Percentiles rank a stretch among this genome's conserved stretches.
Evolutionary conservation across 1,140 invertebrate species (phyloP).

Genomic region (Doryteuthis pealeii): DNA sequence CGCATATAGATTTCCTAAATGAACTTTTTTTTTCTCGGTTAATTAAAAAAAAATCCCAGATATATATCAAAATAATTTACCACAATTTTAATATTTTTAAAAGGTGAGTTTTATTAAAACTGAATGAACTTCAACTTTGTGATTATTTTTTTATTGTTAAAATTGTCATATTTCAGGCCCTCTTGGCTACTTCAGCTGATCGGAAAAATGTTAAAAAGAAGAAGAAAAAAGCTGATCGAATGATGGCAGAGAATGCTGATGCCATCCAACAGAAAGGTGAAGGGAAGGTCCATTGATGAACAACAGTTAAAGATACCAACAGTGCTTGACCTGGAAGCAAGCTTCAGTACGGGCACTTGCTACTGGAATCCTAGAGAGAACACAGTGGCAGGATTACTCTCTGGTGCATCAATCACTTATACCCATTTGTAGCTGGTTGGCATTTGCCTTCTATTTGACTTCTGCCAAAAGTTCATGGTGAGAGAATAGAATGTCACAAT

Average conservation of each 20-base stretch:
- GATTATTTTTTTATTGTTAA: too few relatives aligned
- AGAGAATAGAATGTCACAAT: background rate
- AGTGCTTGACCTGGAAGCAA: background rate
- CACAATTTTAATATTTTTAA: too few relatives aligned
- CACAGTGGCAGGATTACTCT: too few relatives aligned
- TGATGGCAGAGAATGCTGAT: conserved; percentile 47
- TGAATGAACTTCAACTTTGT: too few relatives aligned
- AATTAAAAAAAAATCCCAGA: too few relatives aligned
- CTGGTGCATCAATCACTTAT: background rate
- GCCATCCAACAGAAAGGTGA: conserved; percentile 20
- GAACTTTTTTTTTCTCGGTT: too few relatives aligned
- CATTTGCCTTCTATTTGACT: background rate
- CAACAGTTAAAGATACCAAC: background rate
- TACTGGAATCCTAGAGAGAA: background rate
- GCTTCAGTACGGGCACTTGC: background rate
- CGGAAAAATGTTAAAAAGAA: conserved; percentile 79
- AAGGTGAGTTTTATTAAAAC: too few relatives aligned
- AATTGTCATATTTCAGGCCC: conserved; percentile 62
- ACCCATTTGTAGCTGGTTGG: background rate
- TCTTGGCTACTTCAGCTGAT: conserved; percentile 75
- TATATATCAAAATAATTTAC: too few relatives aligned
- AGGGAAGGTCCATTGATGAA: conserved; percentile 13
- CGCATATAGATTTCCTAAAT: too few relatives aligned
- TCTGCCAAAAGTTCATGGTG: background rate
- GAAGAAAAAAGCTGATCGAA: conserved; percentile 73